Evolutionary conservation across 2,888 invertebrate genomes (phyloP), one percentile per base, ranked within the genome.

Genomic region (Aporophyla lueneburgensis): DNA sequence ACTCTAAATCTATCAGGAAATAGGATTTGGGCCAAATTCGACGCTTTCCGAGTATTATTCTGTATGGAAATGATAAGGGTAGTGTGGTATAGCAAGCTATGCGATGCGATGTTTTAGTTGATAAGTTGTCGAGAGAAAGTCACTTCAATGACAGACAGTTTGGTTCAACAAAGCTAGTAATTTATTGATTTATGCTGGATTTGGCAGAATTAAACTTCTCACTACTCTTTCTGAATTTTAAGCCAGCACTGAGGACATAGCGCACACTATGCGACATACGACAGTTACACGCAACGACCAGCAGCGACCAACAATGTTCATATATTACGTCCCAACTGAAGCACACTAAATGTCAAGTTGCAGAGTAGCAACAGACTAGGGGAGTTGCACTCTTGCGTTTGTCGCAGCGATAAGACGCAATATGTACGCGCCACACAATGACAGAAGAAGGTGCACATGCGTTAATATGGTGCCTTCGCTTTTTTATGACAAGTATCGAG

Each of bases 1-100:
- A 88, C 85, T 89, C 86, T 87, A 89, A 89, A 89, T 91, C 89
- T 87, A 89, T 86, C 86, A 86, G 88, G 83, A 86, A 88, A 87
- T 89, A 88, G 88, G 87, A 89, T 88, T 88, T 81, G 59, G 80
- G 87, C 85, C 87, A 87, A 87, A 87, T 86, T 59, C 80, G 33
- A 73, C n/a, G 75, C 68, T 75, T 67, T 49, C 51, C 46, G 40
- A 70, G 61, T 63, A 66, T 40, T 56, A 65, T 65, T 71, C 24
- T 56, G n/a, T 43, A 71, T 72, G 61, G 51, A 77, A 61, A 76
- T 69, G 53, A 16, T 63, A 19, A 68, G 19, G 76, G 3, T 14
- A 0, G 10, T 62, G 12, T n/a, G 0, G 14, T 67, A 74, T 6
- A 1, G 14, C 2, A 66, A 76, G 80, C 63, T 46, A 61, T 58